phyloP scores from a whole-genome alignment of 1,140 invertebrate species.

The Eriocheir sinensis region DNA sequence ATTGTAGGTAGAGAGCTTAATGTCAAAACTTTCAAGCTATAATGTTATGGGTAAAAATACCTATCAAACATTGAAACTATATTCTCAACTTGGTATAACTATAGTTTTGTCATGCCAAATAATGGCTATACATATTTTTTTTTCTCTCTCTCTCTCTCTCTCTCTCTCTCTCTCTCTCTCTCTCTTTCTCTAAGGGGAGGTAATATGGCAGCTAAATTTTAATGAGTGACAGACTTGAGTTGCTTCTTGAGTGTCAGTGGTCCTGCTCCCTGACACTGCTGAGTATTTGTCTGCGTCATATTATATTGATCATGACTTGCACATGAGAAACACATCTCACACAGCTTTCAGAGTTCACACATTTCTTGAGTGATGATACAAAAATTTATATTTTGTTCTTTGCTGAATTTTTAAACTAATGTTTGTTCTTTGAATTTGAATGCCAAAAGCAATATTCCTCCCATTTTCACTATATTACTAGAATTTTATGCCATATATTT shows the following conservation, averaged over 20 bases:
- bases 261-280: neutral
- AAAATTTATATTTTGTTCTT: neutral
- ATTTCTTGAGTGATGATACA: neutral
- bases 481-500: conserved; percentile 36
- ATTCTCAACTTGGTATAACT: too few species aligned
- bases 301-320: neutral
- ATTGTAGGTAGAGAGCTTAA: too few species aligned
- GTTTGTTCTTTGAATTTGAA: neutral
- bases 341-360: neutral
- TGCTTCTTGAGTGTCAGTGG: neutral
- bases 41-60: too few species aligned
- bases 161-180: too few species aligned
- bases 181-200: conserved; percentile 58
- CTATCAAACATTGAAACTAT: too few species aligned
- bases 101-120: conserved; percentile 55
- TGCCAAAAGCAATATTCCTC: conserved; percentile 62
- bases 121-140: neutral
- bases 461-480: conserved; percentile 53
- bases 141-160: too few species aligned
- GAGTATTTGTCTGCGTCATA: neutral
- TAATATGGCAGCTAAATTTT: conserved; percentile 41
- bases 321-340: neutral
- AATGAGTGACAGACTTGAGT: neutral
- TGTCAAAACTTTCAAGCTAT: too few species aligned
- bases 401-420: neutral